phyloP scores from a whole-genome alignment of 2,797 vertebrate genomes.

The Phalanger gymnotis region DNA sequence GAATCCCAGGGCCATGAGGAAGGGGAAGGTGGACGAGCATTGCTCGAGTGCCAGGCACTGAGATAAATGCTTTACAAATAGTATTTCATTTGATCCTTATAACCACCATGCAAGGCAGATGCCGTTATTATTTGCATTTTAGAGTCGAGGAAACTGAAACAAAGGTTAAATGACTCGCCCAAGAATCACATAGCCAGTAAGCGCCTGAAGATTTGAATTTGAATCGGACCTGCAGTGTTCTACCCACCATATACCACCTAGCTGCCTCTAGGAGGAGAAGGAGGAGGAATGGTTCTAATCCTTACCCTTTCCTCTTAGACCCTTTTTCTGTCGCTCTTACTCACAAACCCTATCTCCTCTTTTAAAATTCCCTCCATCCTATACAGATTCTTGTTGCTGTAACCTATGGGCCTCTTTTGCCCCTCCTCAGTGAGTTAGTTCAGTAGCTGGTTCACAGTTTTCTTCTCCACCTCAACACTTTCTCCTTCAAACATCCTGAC shows the following conservation, averaged over 20 bases:
- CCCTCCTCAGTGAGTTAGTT: not conserved
- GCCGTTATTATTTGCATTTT: not conserved
- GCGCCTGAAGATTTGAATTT: not conserved
- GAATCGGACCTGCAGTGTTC: too few relatives aligned
- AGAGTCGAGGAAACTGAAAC: not conserved
- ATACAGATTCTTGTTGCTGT: not conserved
- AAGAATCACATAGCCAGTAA: not conserved
- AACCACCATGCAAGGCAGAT: not conserved
- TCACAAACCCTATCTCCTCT: not conserved
- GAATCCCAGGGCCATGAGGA: not conserved
- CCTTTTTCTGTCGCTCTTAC: not conserved
- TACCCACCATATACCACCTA: not conserved
- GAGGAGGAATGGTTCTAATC: not conserved
- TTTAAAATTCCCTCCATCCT: not conserved
- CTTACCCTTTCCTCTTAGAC: not conserved
- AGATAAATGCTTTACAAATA: not conserved
- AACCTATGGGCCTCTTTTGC: not conserved
- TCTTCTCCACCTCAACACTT: not conserved
- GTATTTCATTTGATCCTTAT: not conserved
- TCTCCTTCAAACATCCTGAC: not conserved
- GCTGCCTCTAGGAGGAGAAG: not conserved
- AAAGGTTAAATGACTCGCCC: not conserved
- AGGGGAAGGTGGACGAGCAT: not conserved
- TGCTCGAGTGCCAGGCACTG: not conserved
- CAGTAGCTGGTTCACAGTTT: not conserved